A percentile compares a stretch with the other conserved stretches of the same genome.
phyloP scores from a whole-genome alignment of 2,113 vertebrate genomes.

The Turdus rufiventris region DNA sequence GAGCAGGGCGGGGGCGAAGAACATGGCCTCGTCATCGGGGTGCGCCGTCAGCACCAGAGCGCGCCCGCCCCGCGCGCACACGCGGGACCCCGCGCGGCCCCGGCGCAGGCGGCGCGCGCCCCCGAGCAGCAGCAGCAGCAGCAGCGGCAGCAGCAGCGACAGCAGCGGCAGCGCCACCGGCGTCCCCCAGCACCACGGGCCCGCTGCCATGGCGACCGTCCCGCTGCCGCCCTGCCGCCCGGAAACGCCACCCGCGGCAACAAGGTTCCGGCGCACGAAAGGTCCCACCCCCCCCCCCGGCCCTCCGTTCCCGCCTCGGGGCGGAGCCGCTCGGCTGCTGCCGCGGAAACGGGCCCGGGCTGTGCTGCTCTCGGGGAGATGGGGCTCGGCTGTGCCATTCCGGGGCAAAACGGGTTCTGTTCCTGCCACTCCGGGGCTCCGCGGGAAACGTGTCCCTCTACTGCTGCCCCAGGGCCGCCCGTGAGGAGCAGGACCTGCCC shows the following conservation, averaged over 20 bases:
- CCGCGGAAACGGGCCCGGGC: background rate
- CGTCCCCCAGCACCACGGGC: background rate
- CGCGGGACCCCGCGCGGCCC: background rate
- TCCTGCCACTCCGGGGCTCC: background rate
- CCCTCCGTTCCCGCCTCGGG: background rate
- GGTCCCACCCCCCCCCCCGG: rapidly evolving
- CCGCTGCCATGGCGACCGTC: background rate
- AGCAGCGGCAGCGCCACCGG: background rate
- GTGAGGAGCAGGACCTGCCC: background rate
- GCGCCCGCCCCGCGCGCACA: background rate
- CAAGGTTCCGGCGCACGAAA: constrained; percentile 34
- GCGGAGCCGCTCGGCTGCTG: background rate
- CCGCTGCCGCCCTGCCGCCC: background rate
- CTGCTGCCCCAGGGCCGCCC: background rate
- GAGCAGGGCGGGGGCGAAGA: constrained; percentile 89
- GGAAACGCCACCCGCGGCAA: background rate
- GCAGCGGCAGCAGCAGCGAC: too few species aligned
- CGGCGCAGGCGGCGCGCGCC: too few species aligned
- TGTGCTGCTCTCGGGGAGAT: too few species aligned
- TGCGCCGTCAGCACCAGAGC: constrained; percentile 87
- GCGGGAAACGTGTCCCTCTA: background rate
- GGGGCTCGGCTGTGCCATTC: background rate
- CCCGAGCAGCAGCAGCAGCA: too few species aligned
- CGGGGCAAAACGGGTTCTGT: too few species aligned
- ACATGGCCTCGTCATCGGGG: constrained; percentile 96